Percentiles rank a stretch among this genome's conserved stretches.
These are phyloP conservation scores for Epinotia ramella DNA, from an alignment of 2,888 invertebrate genomes.

Conservation along the genomic window DNA sequence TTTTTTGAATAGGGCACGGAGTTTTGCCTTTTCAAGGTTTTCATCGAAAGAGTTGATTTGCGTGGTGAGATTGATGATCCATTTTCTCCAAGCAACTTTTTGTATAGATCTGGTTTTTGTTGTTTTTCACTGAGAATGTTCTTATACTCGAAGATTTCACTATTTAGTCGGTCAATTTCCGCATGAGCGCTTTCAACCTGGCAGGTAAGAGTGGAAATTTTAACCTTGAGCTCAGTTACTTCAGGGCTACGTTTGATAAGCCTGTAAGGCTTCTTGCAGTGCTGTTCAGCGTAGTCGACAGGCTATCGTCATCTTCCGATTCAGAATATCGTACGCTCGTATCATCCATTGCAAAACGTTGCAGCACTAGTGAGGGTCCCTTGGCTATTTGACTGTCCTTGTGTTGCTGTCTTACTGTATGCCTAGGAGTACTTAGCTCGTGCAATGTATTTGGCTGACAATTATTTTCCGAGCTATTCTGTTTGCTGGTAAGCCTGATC, in stretches of 20 bases:
- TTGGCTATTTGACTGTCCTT: background rate
- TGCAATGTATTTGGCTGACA: background rate
- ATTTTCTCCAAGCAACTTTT: background rate
- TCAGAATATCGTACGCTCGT: background rate
- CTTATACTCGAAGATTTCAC: background rate
- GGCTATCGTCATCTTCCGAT: background rate
- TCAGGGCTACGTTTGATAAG: background rate
- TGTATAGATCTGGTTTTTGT: background rate
- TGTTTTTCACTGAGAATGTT: background rate
- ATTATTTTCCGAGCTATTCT: background rate
- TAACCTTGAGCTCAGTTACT: background rate
- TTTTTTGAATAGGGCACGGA: background rate
- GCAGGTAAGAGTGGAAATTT: background rate
- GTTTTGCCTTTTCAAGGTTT: background rate
- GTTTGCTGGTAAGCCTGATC: background rate
- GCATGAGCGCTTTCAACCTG: constrained; percentile 17
- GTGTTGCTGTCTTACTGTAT: background rate
- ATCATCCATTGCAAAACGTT: background rate
- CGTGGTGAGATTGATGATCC: background rate
- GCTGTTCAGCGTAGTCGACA: background rate
- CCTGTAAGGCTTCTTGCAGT: background rate
- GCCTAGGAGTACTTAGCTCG: background rate
- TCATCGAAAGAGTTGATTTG: background rate
- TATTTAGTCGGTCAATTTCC: constrained; percentile 2
- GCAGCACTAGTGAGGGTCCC: background rate